Base-by-base conservation (phyloP, 64 coral and sea anemone species). In the Acropora tenuis region DNA sequence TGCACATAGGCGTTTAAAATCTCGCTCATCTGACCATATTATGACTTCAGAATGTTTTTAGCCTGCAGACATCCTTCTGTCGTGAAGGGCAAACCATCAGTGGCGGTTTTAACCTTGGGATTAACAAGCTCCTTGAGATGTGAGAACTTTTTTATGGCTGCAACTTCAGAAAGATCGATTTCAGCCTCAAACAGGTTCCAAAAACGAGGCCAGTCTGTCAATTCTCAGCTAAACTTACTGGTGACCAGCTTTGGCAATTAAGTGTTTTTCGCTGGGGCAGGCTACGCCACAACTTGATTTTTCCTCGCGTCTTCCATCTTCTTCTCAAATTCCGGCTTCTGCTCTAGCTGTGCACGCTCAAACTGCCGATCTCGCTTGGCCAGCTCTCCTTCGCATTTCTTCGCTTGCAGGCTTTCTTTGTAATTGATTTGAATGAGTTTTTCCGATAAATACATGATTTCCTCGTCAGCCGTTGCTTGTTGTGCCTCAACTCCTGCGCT, bases 11-110 rank as follows among this genome's bases (percentile, higher is more conserved):
- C 50, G 19, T 75, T 85, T 43, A 92, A 40, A 5, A 92, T 83
- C 8, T 92, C 90, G 66, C 73, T 92, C 17, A 58, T 78, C 52
- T 92, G 82, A 15, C 82, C 82, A 53, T 92, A 76, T 48, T 86
- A 86, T 7, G 55, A 19, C 76, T 67, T 68, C 6, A 92, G 46
- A 48, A 91, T 92, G 69, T 92, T 86, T 48, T 87, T 80, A 6
- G 73, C 90, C 40, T 57, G 73, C 55, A 85, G 12, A 41, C 77
- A 92, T 63, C 69, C 90, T 43, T 91, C 89, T 41, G 79, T 89
- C 52, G 48, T 55, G 69, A 19, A 75, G 12, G 86, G 48, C 86
- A 88, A 88, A n/a, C 86, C 66, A 43, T 90, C 89, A 1, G 82
- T 90, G 69, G 47, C 89, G 41, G 48, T 73, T 71, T 47, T 77